A percentile compares a stretch with the other conserved stretches of the same genome.
Evolutionary conservation across 2,888 invertebrate genomes (phyloP).

Genomic region (Andrena bicolor): DNA sequence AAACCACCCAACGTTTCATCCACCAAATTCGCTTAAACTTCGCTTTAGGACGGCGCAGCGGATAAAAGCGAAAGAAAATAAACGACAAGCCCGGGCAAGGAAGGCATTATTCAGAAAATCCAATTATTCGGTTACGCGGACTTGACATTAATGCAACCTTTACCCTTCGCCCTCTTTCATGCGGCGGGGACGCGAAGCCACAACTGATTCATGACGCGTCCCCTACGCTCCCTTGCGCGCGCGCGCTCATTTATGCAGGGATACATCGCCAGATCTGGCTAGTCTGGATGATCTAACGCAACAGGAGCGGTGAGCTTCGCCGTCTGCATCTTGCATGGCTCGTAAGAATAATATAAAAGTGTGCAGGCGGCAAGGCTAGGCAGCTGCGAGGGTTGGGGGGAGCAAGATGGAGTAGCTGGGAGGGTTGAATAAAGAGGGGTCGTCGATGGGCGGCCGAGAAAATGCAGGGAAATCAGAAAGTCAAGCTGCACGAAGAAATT

Average conservation of each 20-base stretch:
- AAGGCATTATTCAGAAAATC: constrained; percentile 45
- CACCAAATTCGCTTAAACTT: not conserved
- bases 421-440: constrained; percentile 32
- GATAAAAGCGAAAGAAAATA: constrained; percentile 24
- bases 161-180: constrained; percentile 40
- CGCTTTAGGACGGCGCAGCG: not conserved
- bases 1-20: not conserved
- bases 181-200: constrained; percentile 9
- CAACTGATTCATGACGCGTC: constrained; percentile 54
- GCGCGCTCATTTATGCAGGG: not conserved
- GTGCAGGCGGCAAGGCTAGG: constrained; percentile 24
- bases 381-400: constrained; percentile 1
- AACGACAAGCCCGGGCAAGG: constrained; percentile 8
- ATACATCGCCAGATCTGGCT: constrained; percentile 4
- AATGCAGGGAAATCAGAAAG: constrained; percentile 48
- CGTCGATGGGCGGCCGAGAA: constrained; percentile 11
- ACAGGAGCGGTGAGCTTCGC: constrained; percentile 30
- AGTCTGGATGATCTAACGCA: constrained; percentile 37
- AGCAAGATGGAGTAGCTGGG: constrained; percentile 8
- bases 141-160: constrained; percentile 42
- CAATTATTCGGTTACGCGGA: constrained; percentile 40
- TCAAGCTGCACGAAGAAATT: constrained; percentile 37
- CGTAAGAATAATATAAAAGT: constrained; percentile 48
- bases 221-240: not conserved
- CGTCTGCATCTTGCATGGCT: constrained; percentile 32